Base-by-base conservation (phyloP, 2,888 invertebrate genomes). In the Chloroclystis v-ata region DNA sequence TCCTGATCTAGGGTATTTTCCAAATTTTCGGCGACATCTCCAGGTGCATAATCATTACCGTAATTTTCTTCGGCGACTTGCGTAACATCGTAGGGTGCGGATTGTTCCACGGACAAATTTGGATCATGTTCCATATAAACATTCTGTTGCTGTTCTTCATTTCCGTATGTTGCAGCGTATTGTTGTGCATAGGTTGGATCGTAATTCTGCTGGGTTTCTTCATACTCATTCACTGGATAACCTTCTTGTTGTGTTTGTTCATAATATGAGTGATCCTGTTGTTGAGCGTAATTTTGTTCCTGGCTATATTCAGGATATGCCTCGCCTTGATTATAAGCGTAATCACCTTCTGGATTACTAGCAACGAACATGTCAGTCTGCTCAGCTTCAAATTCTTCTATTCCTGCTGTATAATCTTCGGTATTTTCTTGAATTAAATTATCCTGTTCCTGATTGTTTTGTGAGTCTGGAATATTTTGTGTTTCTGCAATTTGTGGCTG, bases 161-260 rank as follows among this genome's bases (percentile, higher is more conserved):
- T 56, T 43, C 63, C 57, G 16, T 60, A 51, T 32, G 55, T 42
- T 37, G 47, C 48, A 4, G 52, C 46, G 55, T 82, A 81, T 56
- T 84, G 82, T 49, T 82, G 70, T 50, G 73, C 72, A 43, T 82
- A 83, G 54, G 57, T 69, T 47, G 69, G 79, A 54, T 84, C 82
- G 48, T 81, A 82, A 4, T 57, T 67, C 48, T 73, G 66, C n/a
- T 65, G 61, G 9, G 73, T 55, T 54, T 76, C 81, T 50, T 73
- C 76, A 35, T 78, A 69, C 50, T 78, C 77, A 54, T 73, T 73
- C 38, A 26, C 48, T 10, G 67, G 58, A 54, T 72, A 70, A 14
- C 55, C 53, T 10, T 50, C 49, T 41, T 72, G 68, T 26, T 20
- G 47, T 3, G 57, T 57, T 29, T 63, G 69, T 52, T 76, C 71